A percentile compares a stretch with the other conserved stretches of the same genome.
These are phyloP conservation scores for Hirtodrosophila histrioides DNA, from an alignment of 2,888 invertebrate genomes.

Conservation along the genomic window DNA sequence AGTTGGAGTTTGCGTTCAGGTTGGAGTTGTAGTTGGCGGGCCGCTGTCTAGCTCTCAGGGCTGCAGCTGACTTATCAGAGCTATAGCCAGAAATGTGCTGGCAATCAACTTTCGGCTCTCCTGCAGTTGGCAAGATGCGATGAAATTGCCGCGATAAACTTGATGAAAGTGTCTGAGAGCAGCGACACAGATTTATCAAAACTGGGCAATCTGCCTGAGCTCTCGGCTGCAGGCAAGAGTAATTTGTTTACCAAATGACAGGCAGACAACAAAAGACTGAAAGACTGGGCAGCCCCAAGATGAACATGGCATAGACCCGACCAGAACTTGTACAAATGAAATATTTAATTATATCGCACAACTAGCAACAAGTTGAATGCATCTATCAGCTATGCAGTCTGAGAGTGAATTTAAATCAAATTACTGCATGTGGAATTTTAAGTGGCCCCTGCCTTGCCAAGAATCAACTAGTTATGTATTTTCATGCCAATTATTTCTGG, in stretches of 20 bases:
- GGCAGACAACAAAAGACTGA: slow-evolving; percentile 19
- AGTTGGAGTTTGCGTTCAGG: not conserved
- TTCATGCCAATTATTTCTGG: slow-evolving; percentile 51
- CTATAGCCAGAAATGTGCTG: slow-evolving; percentile 18
- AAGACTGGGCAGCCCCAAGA: slow-evolving; percentile 23
- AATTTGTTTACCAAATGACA: slow-evolving; percentile 71
- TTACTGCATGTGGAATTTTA: slow-evolving; percentile 53
- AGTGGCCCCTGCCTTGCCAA: slow-evolving; percentile 54
- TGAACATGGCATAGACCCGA: slow-evolving; percentile 2
- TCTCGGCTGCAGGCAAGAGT: slow-evolving; percentile 44
- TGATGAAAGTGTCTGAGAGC: slow-evolving; percentile 71
- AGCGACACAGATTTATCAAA: slow-evolving; percentile 64
- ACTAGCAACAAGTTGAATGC: slow-evolving; percentile 34
- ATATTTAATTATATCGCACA: slow-evolving; percentile 47
- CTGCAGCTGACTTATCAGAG: slow-evolving; percentile 35
- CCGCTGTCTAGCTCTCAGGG: too few relatives aligned
- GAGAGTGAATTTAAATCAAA: slow-evolving; percentile 29
- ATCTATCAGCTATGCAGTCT: slow-evolving; percentile 3
- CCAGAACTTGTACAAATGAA: slow-evolving; percentile 8
- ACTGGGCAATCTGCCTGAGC: slow-evolving; percentile 75
- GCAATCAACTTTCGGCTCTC: slow-evolving; percentile 46
- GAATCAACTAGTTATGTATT: slow-evolving; percentile 34
- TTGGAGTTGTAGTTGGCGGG: slow-evolving; percentile 14
- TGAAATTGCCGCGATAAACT: slow-evolving; percentile 74
- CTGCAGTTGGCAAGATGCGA: slow-evolving; percentile 52